Base-by-base conservation (phyloP, 92 coral and sea anemone genomes). In the Isaurus tuberculatus region DNA sequence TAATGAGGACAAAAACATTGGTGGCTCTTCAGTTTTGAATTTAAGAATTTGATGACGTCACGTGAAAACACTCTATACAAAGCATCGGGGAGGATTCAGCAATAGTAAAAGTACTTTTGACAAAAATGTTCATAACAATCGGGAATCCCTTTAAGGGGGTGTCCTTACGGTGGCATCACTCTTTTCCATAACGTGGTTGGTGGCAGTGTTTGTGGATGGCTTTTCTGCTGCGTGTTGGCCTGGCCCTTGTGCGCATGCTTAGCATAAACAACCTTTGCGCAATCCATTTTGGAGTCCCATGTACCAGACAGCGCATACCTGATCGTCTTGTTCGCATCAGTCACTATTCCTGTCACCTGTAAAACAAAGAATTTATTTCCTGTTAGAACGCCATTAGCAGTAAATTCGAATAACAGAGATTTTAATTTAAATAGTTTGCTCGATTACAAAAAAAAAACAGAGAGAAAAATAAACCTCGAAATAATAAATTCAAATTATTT, bases 281-380 rank as follows among this genome's bases (percentile, higher is more conserved):
- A 91, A 48, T 96, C 99, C 57, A 96, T 89, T 87, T 96, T 96
- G 77, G 79, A 65, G 86, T 96, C 99, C 99, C 99, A 96, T 0
- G 98, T 96, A 19, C 99, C 99, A 17, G 99, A 87, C 42, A 96
- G 66, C 11, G 95, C 94, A 81, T 90, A 96, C 51, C 98, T 86
- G 27, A 95, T 92, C 8, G 91, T 91, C 84, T 96, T 94, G 67
- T 93, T 70, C 17, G 88, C 78, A 64, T 96, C 99, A 15, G 92
- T 88, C 13, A 96, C 93, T 40, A 94, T 92, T 6, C 99, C 99
- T 34, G 98, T 96, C 34, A 96, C 99, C 99, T 96, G 48, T 23
- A 83, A n/a, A 40, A 40, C 46, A 40, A 40, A 40, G 11, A 7
- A 2, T 40, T 22, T 2, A 5, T 16, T 55, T 55, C 26, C 9